Evolutionary conservation across 2,888 invertebrate species (phyloP).

Genomic region (Omphaloscelis lunosa): DNA sequence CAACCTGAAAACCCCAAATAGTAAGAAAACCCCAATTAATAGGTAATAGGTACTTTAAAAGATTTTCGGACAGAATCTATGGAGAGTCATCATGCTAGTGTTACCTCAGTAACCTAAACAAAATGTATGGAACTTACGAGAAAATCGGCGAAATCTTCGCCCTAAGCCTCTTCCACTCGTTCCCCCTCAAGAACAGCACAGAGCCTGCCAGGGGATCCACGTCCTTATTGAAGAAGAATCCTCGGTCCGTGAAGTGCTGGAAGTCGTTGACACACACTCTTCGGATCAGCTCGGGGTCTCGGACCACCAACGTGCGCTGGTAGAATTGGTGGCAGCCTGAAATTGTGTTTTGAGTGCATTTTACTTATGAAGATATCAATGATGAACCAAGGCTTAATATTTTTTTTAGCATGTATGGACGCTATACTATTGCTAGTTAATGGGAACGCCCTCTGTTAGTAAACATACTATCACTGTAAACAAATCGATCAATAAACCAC

Average conservation of each 20-base stretch:
- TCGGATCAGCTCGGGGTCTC: constrained; percentile 86
- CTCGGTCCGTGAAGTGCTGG: constrained; percentile 86
- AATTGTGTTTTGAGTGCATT: constrained; percentile 55
- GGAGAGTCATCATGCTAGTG: too few relatives aligned
- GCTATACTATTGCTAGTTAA: too few relatives aligned
- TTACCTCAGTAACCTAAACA: neutral
- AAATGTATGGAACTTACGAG: constrained; percentile 79
- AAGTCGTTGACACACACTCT: constrained; percentile 88
- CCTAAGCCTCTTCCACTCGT: constrained; percentile 84
- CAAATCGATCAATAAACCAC: neutral
- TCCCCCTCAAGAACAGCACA: constrained; percentile 85
- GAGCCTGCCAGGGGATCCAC: constrained; percentile 87
- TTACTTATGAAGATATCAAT: too few relatives aligned
- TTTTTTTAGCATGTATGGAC: too few relatives aligned
- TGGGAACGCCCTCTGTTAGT: too few relatives aligned
- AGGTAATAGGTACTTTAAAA: too few relatives aligned
- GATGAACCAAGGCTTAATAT: neutral
- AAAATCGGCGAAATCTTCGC: constrained; percentile 88
- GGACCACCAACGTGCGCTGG: constrained; percentile 85
- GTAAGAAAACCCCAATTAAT: too few relatives aligned
- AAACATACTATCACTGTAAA: too few relatives aligned
- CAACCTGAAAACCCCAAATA: too few relatives aligned
- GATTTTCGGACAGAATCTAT: too few relatives aligned
- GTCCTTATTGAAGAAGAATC: constrained; percentile 87
- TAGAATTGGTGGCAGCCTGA: constrained; percentile 87